These are phyloP conservation scores for Seriola quinqueradiata DNA, from an alignment of 2,113 vertebrate species.

Conservation along the genomic window DNA sequence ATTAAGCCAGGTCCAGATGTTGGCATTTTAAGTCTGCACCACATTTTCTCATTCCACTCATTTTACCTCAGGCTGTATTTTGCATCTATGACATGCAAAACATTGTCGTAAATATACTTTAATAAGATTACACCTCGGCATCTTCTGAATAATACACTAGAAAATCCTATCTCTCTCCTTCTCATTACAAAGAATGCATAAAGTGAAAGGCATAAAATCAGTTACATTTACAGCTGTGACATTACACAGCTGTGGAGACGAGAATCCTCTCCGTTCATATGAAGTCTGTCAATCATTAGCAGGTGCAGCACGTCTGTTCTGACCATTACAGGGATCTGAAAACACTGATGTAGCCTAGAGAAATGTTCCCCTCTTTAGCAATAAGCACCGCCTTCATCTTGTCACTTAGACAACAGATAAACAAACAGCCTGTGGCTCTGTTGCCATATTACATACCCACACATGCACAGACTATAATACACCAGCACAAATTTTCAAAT, in stretches of 20 bases:
- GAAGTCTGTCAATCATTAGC: constrained; percentile 24
- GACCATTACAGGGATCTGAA: not conserved
- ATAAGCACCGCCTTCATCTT: not conserved
- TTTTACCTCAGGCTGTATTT: constrained; percentile 45
- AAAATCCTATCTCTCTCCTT: constrained; percentile 11
- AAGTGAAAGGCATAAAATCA: constrained; percentile 15
- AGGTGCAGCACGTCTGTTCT: constrained; percentile 47
- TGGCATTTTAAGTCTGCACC: constrained; percentile 50
- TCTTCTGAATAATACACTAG: constrained; percentile 7
- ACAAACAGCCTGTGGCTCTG: not conserved
- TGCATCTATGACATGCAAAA: constrained; percentile 40
- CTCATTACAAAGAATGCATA: constrained; percentile 2
- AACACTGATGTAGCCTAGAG: constrained; percentile 25
- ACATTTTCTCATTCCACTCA: constrained; percentile 46
- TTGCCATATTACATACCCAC: not conserved
- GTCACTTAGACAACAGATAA: not conserved
- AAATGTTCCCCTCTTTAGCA: not conserved
- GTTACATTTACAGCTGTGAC: constrained; percentile 37
- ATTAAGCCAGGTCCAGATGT: constrained; percentile 62
- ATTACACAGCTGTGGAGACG: constrained; percentile 3
- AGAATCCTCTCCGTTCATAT: not conserved
- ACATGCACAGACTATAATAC: not conserved
- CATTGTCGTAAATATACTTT: constrained; percentile 33
- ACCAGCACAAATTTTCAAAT: not conserved
- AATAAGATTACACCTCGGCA: constrained; percentile 41